phyloP scores from a whole-genome alignment of 2,888 invertebrate genomes.

The Philopedon plagiatum region DNA sequence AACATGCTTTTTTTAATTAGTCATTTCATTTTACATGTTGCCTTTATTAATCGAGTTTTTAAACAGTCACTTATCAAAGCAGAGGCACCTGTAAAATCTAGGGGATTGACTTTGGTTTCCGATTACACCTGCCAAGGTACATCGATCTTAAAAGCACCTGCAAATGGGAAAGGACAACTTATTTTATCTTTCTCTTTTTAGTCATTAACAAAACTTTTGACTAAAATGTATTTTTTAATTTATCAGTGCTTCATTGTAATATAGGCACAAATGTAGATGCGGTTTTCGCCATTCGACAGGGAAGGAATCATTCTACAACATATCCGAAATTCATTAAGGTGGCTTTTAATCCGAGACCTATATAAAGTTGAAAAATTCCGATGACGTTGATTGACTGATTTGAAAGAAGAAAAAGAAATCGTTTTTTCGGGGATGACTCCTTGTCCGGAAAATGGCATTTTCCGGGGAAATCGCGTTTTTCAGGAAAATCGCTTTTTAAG shows the following conservation, averaged over 20 bases:
- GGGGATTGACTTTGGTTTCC: constrained; percentile 50
- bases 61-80: constrained; percentile 42
- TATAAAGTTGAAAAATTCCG: too few species aligned
- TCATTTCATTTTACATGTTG: constrained; percentile 8
- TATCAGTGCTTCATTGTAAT: neutral
- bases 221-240: constrained; percentile 6
- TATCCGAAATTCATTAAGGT: too few species aligned
- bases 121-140: constrained; percentile 44
- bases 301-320: too few species aligned
- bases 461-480: too few species aligned
- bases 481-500: too few species aligned
- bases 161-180: constrained; percentile 44
- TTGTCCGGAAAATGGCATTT: too few species aligned
- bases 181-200: constrained; percentile 38
- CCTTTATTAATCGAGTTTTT: constrained; percentile 42
- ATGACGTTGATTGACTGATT: too few species aligned
- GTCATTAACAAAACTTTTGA: neutral
- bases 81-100: constrained; percentile 49
- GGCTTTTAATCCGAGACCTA: too few species aligned
- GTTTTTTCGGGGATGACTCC: too few species aligned
- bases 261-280: too few species aligned
- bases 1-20: constrained; percentile 18
- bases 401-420: too few species aligned
- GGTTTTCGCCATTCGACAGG: too few species aligned
- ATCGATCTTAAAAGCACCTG: constrained; percentile 44